Evolutionary conservation across 1,140 invertebrate genomes (phyloP).

Genomic region (Drosophila leontia): DNA sequence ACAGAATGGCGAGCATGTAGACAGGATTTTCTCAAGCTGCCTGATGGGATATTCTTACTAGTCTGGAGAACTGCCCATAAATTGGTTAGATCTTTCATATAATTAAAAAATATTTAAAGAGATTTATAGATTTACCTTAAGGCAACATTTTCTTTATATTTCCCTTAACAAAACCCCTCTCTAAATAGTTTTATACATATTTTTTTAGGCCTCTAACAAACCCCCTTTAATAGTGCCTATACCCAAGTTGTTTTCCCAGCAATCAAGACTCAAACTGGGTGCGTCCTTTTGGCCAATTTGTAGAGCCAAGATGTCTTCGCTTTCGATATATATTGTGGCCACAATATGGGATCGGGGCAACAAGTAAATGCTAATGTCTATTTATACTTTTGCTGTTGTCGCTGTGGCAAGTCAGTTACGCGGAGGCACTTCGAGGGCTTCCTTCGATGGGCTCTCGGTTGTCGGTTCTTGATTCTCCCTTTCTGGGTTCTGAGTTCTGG

Average conservation of each 20-base stretch:
- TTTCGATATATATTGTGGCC: conserved; percentile 30
- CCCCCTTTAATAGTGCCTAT: neutral
- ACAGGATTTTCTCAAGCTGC: neutral
- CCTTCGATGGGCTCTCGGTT: conserved; percentile 23
- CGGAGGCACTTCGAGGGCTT: conserved; percentile 45
- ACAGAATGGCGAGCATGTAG: conserved; percentile 9
- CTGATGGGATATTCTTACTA: conserved; percentile 20
- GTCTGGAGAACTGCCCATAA: neutral
- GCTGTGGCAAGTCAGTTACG: conserved; percentile 54
- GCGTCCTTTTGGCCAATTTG: conserved; percentile 50
- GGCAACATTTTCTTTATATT: neutral
- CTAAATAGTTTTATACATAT: no score
- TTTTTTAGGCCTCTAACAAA: neutral
- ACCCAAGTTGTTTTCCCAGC: neutral
- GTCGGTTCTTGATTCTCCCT: conserved; percentile 7
- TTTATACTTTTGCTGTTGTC: conserved; percentile 41
- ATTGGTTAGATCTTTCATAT: neutral
- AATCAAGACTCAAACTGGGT: conserved; percentile 19
- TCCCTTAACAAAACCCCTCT: neutral
- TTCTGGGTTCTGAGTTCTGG: conserved; percentile 10
- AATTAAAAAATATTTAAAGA: neutral
- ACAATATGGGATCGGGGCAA: conserved; percentile 46
- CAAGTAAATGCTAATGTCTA: conserved; percentile 52
- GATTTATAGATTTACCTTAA: no score
- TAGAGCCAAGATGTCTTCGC: conserved; percentile 32